These are phyloP conservation scores for Dicrurus megarhynchus DNA, from an alignment of 2,113 vertebrate species.

Conservation along the genomic window DNA sequence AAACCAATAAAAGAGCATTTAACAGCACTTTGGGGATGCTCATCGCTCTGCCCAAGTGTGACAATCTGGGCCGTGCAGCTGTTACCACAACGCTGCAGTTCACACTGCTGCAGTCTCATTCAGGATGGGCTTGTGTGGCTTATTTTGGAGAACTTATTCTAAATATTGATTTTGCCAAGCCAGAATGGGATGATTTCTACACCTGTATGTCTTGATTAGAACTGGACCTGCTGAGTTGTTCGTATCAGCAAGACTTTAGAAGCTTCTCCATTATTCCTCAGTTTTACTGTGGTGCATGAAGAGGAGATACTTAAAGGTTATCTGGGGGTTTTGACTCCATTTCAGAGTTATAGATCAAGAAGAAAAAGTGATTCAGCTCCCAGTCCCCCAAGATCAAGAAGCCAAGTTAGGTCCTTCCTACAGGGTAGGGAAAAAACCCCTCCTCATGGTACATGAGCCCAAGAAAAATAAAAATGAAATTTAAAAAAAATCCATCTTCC, in stretches of 20 bases:
- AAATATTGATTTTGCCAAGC: neutral
- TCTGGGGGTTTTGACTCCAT: neutral
- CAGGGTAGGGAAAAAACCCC: neutral
- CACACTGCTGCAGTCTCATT: neutral
- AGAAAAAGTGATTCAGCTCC: neutral
- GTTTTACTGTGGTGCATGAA: neutral
- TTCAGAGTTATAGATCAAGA: neutral
- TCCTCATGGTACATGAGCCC: neutral
- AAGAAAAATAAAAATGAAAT: neutral
- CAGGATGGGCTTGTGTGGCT: fast-evolving
- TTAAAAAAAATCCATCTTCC: neutral
- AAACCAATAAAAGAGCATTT: neutral
- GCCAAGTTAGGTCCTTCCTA: neutral
- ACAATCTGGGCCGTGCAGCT: neutral
- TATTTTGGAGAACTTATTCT: neutral
- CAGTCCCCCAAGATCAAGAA: neutral
- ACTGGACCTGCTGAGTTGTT: neutral
- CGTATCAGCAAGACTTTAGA: neutral
- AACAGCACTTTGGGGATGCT: neutral
- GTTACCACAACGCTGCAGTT: neutral
- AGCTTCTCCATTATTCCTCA: fast-evolving
- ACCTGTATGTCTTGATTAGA: neutral
- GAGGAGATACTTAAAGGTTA: neutral
- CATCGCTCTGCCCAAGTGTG: neutral
- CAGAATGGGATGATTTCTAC: neutral